Evolutionary conservation across 2,113 vertebrate species (phyloP), one percentile per base, ranked within the genome.

Genomic region (Perca schrenkii): DNA sequence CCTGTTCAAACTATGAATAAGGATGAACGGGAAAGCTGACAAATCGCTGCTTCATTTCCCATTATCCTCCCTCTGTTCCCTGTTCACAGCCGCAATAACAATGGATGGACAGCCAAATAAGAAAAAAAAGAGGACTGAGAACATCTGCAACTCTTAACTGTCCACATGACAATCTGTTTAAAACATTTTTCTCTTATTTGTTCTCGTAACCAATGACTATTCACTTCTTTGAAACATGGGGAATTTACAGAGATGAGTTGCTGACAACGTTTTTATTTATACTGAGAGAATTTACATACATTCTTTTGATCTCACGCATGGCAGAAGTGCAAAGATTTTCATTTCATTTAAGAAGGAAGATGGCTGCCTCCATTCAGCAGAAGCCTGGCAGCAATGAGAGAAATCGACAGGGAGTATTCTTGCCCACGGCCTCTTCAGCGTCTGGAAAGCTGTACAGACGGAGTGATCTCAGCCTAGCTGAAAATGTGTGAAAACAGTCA

Each of bases 401-500:
- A 80, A 65, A 58, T 56, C 80, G 50, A 8, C 53, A 15, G 74
- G 83, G 58, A 72, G 60, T 52, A 21, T 34, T 83, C 34, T 67
- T 65, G 17, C 57, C 46, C 43, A 56, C 50, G 19, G 40, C 25
- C 1, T 67, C 3, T 31, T 58, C 50, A 60, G 77, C 10, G n/a
- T 90, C 68, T 84, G 75, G 60, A 34, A 43, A 77, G 62, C 72
- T 69, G 67, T 65, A 62, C 21, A 67, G 12, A 74, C 68, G 3
- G 67, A 46, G 52, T 76, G 74, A 91, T 68, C 82, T 85, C 83
- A 71, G 58, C 72, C 68, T 8, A 62, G 82, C 86, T 74, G 61
- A 50, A 90, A 92, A 90, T 80, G 87, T 90, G 90, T 86, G 85
- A 93, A 92, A 87, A 49, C 50, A 14, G 88, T 87, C 63, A 63